Percentiles rank a stretch among this genome's conserved stretches.
phyloP scores from a whole-genome alignment of 2,797 vertebrate genomes.

The Petrocephalus schoutedeni region DNA sequence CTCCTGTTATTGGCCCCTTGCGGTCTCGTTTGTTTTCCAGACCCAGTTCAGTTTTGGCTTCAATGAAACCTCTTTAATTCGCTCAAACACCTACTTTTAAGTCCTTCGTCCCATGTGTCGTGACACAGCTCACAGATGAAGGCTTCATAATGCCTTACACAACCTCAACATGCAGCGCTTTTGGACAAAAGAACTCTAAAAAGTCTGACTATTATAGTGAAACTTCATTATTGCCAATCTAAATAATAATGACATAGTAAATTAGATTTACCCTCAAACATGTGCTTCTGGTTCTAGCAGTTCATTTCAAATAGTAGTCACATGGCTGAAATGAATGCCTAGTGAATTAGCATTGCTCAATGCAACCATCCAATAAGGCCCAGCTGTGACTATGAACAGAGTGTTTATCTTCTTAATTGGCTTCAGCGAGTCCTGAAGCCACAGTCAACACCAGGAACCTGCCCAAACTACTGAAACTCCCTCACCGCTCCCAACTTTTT shows the following conservation, averaged over 20 bases:
- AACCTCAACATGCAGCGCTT: background rate
- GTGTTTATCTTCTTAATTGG: constrained; percentile 10
- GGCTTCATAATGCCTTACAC: background rate
- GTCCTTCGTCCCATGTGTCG: too few species aligned
- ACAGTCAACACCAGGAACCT: background rate
- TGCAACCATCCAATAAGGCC: background rate
- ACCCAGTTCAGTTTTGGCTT: too few species aligned
- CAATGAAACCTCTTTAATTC: too few species aligned
- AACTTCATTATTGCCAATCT: background rate
- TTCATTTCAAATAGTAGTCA: background rate
- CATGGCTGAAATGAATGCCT: background rate
- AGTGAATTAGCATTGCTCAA: background rate
- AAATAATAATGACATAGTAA: constrained; percentile 3
- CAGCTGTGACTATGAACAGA: constrained; percentile 7
- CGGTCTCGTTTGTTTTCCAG: too few species aligned
- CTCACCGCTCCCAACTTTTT: background rate
- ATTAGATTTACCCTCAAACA: constrained; percentile 7
- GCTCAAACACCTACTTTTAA: too few species aligned
- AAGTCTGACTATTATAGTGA: background rate
- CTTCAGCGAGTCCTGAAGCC: background rate
- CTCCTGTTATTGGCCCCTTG: too few species aligned
- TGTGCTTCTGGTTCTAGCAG: background rate
- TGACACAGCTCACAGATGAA: background rate
- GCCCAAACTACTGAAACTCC: background rate
- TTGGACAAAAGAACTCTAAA: background rate